Base-by-base conservation (phyloP, 2,888 invertebrate genomes). In the Melipona beecheii region DNA sequence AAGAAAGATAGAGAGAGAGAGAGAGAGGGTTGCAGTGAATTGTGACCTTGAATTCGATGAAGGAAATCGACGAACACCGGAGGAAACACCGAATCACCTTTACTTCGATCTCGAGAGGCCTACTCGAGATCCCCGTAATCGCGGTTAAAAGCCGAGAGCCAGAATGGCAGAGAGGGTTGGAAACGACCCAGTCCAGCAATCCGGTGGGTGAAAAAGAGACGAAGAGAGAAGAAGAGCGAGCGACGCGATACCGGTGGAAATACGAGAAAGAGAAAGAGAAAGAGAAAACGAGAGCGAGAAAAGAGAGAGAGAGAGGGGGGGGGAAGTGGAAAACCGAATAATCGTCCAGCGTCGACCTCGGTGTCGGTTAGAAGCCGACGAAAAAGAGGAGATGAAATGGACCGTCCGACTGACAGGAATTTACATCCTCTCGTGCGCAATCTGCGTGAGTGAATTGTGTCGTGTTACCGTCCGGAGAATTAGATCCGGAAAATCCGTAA, bases 391-490 rank as follows among this genome's bases (percentile, higher is more conserved):
- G 89, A 88, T 91, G 93, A 93, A 93, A 93, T 93, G 93, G 92
- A 93, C 93, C 92, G 90, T 92, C 92, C 91, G 91, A 93, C 93
- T 92, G 93, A 92, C 93, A 93, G 93, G 93, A 94, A 93, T 94
- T 93, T 93, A 93, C 93, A 93, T 93, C 92, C 93, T 93, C 91
- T 91, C 92, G 91, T 91, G 93, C 92, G 93, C 93, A 94, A 93
- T 94, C 93, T 93, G 93, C 93, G 94, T 93, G 93, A 94, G 93
- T 93, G 93, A 93, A 94, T 94, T 93, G 93, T 93, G 93, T 93
- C 93, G 93, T 92, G 93, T 94, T 94, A 93, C 93, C 93, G 93
- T 92, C 91, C 92, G 92, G 93, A 93, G 94, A 94, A 94, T 94
- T 93, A 93, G 93, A 94, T 93, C 93, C 93, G 93, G 92, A 93